Percentiles rank a stretch among this genome's conserved stretches.
phyloP scores from a whole-genome alignment of 1,140 invertebrate species.

The Chlorops oryzae region DNA sequence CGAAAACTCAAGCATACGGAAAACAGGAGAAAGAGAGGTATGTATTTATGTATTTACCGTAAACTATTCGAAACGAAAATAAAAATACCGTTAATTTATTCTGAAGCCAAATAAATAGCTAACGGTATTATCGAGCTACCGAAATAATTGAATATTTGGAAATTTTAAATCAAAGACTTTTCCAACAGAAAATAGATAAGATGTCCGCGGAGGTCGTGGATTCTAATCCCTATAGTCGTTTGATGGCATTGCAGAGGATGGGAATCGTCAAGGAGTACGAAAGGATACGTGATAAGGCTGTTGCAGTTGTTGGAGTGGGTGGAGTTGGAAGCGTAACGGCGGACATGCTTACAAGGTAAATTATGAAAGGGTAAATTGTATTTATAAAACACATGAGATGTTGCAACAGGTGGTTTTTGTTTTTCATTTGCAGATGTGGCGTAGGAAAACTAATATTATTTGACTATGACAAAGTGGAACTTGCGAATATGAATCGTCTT shows the following conservation, averaged over 20 bases:
- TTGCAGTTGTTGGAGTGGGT: constrained; percentile 96
- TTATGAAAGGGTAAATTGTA: not conserved
- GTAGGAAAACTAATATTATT: constrained; percentile 96
- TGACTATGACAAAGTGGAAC: constrained; percentile 98
- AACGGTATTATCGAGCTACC: no score
- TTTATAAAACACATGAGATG: no score
- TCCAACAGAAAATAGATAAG: constrained; percentile 52
- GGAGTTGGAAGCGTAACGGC: constrained; percentile 98
- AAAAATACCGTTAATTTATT: no score
- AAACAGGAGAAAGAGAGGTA: no score
- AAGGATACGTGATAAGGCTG: constrained; percentile 82
- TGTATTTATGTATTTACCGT: no score
- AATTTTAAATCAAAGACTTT: constrained; percentile 34
- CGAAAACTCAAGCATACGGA: no score
- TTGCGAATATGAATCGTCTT: constrained; percentile 98
- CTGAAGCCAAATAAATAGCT: no score
- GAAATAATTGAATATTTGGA: no score
- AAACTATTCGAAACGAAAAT: no score
- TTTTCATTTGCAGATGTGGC: constrained; percentile 70
- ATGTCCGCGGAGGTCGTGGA: constrained; percentile 95
- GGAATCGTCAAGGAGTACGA: constrained; percentile 99
- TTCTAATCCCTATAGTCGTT: constrained; percentile 97
- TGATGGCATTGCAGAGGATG: constrained; percentile 99
- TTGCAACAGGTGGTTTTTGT: no score
- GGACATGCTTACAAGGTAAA: constrained; percentile 83